These are phyloP conservation scores for Poecilia wingei DNA, from an alignment of 2,797 vertebrate genomes.

Conservation along the genomic window DNA sequence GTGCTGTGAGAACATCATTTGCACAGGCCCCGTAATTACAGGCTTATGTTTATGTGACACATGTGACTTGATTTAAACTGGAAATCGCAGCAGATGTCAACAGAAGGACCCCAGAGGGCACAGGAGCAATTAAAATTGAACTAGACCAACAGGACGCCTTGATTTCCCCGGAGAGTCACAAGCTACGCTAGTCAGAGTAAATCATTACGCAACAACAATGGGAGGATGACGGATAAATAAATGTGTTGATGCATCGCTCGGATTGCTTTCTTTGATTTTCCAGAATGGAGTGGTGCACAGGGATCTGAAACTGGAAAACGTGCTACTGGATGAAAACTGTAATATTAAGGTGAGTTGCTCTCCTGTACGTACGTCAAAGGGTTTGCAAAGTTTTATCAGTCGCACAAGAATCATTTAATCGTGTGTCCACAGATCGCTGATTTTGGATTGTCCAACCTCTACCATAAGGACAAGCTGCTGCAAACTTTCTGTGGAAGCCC, in stretches of 20 bases:
- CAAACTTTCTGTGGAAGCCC: constrained; percentile 99
- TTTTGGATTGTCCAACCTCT: constrained; percentile 97
- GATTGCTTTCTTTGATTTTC: constrained; percentile 50
- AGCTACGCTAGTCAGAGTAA: constrained; percentile 42
- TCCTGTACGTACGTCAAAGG: not conserved
- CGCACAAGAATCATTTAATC: not conserved
- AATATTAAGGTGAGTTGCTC: constrained; percentile 92
- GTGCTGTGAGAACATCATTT: constrained; percentile 74
- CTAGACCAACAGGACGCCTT: constrained; percentile 54
- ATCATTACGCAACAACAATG: constrained; percentile 53
- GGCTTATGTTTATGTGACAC: constrained; percentile 69
- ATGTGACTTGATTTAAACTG: constrained; percentile 62
- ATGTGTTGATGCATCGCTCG: constrained; percentile 28
- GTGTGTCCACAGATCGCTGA: constrained; percentile 91
- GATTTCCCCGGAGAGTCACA: constrained; percentile 61
- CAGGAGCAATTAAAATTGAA: constrained; percentile 64
- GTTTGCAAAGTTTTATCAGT: constrained; percentile 5
- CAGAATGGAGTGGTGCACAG: constrained; percentile 98
- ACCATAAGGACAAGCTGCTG: constrained; percentile 97
- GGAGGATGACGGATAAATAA: constrained; percentile 46
- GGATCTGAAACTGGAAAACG: constrained; percentile 99
- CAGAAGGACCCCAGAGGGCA: constrained; percentile 56
- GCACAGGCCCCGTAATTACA: constrained; percentile 71
- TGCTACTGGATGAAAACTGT: constrained; percentile 99
- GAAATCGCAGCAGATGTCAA: constrained; percentile 71